These are phyloP conservation scores for Scaptomyza reducta DNA, from an alignment of 2,888 invertebrate genomes.

Conservation along the genomic window DNA sequence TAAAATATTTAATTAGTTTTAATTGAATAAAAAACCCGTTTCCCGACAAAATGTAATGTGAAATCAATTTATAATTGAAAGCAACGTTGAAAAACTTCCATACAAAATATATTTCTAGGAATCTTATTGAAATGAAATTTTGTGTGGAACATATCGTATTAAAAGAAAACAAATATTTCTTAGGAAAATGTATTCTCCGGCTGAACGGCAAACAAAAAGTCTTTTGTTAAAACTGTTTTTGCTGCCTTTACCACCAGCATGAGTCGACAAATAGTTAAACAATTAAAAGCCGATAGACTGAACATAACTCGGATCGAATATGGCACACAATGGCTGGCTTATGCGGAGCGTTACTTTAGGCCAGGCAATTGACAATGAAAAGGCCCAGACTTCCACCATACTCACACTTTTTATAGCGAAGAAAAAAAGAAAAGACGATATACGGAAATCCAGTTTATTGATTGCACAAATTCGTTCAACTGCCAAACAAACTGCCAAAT, in stretches of 20 bases:
- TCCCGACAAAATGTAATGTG: background rate
- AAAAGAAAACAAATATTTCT: too few relatives aligned
- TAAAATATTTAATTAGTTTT: too few relatives aligned
- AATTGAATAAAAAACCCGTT: too few relatives aligned
- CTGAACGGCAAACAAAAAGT: too few relatives aligned
- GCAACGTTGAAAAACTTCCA: background rate
- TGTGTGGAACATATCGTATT: background rate
- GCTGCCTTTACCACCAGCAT: slow-evolving; percentile 36
- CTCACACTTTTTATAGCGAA: background rate
- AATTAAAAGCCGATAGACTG: slow-evolving; percentile 61
- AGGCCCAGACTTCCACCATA: background rate
- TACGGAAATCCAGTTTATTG: slow-evolving; percentile 63
- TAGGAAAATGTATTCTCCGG: too few relatives aligned
- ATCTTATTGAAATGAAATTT: background rate
- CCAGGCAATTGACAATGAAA: slow-evolving; percentile 8
- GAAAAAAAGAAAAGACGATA: slow-evolving; percentile 20
- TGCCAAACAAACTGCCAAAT: slow-evolving; percentile 61
- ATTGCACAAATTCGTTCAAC: slow-evolving; percentile 63
- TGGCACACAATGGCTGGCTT: slow-evolving; percentile 34
- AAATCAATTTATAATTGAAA: background rate
- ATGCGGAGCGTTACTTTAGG: slow-evolving; percentile 36
- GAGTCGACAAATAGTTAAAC: slow-evolving; percentile 61
- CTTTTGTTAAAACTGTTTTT: slow-evolving; percentile 28
- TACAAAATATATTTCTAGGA: background rate
- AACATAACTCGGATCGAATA: slow-evolving; percentile 7